Percentiles rank a stretch among this genome's conserved stretches.
These are phyloP conservation scores for Littorina saxatilis DNA, from an alignment of 1,140 invertebrate genomes.

Conservation along the genomic window DNA sequence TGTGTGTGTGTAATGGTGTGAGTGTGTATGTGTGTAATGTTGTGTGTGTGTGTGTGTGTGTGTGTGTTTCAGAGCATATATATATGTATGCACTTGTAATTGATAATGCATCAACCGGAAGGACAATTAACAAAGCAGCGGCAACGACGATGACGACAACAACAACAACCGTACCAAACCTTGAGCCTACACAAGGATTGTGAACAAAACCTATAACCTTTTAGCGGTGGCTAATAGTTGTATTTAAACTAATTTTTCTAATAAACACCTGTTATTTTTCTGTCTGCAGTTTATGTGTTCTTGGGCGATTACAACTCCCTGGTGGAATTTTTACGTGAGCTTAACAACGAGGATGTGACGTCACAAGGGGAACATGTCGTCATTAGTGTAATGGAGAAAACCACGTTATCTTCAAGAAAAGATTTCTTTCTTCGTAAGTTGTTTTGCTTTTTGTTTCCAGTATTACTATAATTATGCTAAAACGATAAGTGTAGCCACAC, in stretches of 20 bases:
- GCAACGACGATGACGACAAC: no score
- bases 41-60: neutral
- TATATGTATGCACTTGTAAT: no score
- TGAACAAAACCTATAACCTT: no score
- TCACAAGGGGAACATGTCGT: slow-evolving; percentile 95
- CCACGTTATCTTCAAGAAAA: slow-evolving; percentile 85
- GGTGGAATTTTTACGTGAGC: slow-evolving; percentile 90
- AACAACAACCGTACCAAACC: no score
- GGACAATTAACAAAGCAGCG: no score
- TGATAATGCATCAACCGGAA: no score
- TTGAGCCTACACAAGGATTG: no score
- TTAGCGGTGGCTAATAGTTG: no score
- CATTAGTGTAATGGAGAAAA: slow-evolving; percentile 93
- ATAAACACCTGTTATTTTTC: no score
- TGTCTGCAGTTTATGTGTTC: slow-evolving; percentile 97
- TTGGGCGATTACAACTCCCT: slow-evolving; percentile 87
- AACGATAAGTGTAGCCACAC: neutral
- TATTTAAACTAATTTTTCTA: no score
- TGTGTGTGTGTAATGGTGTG: neutral
- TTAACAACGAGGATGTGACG: slow-evolving; percentile 90
- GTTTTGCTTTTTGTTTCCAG: neutral
- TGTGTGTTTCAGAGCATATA: neutral
- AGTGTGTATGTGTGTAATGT: neutral
- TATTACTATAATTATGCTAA: neutral
- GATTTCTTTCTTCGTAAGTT: slow-evolving; percentile 55